phyloP scores from a whole-genome alignment of 2,113 vertebrate genomes.

The Colossoma macropomum region DNA sequence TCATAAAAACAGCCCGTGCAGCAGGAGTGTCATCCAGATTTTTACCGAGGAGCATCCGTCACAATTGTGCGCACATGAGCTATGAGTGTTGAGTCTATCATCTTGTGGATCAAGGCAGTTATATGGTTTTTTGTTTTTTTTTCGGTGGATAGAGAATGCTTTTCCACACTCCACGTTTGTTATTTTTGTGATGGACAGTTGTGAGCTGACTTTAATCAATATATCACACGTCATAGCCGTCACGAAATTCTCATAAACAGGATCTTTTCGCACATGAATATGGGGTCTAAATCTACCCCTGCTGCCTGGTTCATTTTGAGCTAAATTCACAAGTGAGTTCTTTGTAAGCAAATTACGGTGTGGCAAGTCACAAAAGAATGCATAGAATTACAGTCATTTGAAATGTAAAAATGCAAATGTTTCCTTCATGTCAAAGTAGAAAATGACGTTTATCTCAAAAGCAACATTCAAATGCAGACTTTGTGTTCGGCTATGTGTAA shows the following conservation, averaged over 20 bases:
- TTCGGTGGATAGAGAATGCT: not conserved
- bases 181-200: conserved; percentile 12
- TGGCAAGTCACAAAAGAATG: no score
- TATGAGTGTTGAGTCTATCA: conserved; percentile 17
- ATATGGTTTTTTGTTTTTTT: no score
- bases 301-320: not conserved
- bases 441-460: not conserved
- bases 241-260: not conserved
- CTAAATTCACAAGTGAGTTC: no score
- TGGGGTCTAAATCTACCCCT: not conserved
- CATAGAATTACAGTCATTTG: no score
- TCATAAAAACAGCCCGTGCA: conserved; percentile 57
- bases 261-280: not conserved
- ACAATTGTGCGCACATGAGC: conserved; percentile 36
- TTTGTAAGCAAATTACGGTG: no score
- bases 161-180: not conserved
- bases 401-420: conserved; percentile 11
- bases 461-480: not conserved
- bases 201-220: not conserved
- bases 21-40: conserved; percentile 42
- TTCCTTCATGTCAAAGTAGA: not conserved
- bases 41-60: conserved; percentile 62
- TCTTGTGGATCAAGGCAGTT: conserved; percentile 18
- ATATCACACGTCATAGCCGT: not conserved
- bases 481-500: no score